Evolutionary conservation across 2,797 vertebrate genomes (phyloP).

Genomic region (Erethizon dorsatum): DNA sequence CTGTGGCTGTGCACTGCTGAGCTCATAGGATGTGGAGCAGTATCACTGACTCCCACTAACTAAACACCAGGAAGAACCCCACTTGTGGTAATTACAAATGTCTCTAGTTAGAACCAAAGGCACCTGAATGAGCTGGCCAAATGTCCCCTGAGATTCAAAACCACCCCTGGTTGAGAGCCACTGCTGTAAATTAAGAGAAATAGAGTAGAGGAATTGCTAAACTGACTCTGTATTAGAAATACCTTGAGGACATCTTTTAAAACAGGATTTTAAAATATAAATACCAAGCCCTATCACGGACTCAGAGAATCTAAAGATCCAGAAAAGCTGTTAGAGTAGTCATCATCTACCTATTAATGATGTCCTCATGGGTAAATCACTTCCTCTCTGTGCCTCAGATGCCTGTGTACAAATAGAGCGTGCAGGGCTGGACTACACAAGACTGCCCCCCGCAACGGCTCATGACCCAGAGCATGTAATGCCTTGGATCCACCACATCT

Average conservation of each 20-base stretch:
- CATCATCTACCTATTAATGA: background rate
- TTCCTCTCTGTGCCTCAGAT: background rate
- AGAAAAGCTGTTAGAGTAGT: background rate
- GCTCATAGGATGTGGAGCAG: background rate
- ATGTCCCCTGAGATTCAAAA: background rate
- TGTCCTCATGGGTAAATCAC: background rate
- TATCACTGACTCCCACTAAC: background rate
- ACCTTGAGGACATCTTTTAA: background rate
- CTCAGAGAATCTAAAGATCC: background rate
- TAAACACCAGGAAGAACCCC: background rate
- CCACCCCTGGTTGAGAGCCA: background rate
- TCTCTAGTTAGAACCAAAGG: constrained; percentile 29
- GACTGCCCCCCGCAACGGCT: background rate
- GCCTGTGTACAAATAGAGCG: background rate
- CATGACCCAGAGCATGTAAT: background rate
- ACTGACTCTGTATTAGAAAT: background rate
- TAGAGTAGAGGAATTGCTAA: background rate
- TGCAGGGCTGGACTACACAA: background rate
- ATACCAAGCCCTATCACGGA: background rate
- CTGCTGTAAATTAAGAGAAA: background rate
- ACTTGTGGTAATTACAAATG: background rate
- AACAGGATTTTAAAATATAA: background rate
- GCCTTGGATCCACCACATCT: rapidly evolving
- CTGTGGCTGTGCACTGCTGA: too few relatives aligned
- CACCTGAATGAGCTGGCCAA: background rate